phyloP scores from a whole-genome alignment of 1,140 invertebrate species.

The Lucilia cuprina region DNA sequence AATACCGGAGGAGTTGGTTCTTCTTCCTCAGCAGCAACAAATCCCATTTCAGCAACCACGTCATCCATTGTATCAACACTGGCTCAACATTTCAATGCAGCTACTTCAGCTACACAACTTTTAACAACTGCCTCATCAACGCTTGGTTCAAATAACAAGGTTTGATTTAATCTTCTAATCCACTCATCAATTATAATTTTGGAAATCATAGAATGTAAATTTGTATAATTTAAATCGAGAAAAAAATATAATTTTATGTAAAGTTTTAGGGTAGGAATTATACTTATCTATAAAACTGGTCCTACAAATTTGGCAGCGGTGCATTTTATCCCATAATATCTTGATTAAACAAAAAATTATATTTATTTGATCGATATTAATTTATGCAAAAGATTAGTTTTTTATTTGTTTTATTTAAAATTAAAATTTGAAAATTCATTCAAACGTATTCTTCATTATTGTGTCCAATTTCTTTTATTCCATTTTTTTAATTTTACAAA shows the following conservation, averaged over 20 bases:
- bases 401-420: not conserved
- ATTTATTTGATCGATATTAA: not conserved
- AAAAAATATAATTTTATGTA: too few relatives aligned
- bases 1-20: not conserved
- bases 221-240: too few relatives aligned
- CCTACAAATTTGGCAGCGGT: too few relatives aligned
- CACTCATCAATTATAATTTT: not conserved
- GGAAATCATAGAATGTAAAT: too few relatives aligned
- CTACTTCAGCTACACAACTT: constrained; percentile 44
- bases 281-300: too few relatives aligned
- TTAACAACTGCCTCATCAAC: constrained; percentile 43
- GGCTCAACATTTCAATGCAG: constrained; percentile 57
- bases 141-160: constrained; percentile 52
- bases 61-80: constrained; percentile 54
- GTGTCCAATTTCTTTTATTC: not conserved
- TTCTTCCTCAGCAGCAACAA: constrained; percentile 30
- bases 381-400: not conserved
- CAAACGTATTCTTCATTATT: not conserved
- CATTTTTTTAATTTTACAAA: not conserved
- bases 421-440: not conserved
- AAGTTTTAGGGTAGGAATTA: too few relatives aligned
- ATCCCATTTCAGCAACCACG: constrained; percentile 40
- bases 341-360: not conserved
- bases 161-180: constrained; percentile 43
- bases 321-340: too few relatives aligned